These are phyloP conservation scores for Eurytoma californica DNA, from an alignment of 2,888 invertebrate species.

Conservation along the genomic window DNA sequence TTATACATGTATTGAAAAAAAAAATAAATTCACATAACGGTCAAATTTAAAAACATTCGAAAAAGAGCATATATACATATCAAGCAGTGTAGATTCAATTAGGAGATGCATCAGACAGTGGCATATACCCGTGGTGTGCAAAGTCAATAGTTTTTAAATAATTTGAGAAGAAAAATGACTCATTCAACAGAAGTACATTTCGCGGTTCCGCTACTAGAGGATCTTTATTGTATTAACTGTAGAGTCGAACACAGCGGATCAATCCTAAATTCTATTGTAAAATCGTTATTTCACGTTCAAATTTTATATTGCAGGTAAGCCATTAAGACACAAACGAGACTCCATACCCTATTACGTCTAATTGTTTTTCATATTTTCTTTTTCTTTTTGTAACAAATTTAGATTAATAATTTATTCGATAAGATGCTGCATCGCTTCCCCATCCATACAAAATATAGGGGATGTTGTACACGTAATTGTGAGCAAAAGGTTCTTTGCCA, in stretches of 20 bases:
- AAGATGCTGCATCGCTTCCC: constrained; percentile 64
- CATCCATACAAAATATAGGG: constrained; percentile 62
- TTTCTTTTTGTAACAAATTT: constrained; percentile 53
- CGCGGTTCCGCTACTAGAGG: constrained; percentile 57
- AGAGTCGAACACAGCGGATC: constrained; percentile 62
- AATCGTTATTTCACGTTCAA: constrained; percentile 67
- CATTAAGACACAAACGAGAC: too few relatives aligned
- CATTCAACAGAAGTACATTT: constrained; percentile 50
- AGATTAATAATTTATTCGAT: constrained; percentile 63
- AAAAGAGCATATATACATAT: neutral
- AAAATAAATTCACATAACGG: neutral
- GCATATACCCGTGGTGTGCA: too few relatives aligned
- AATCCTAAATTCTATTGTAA: constrained; percentile 62
- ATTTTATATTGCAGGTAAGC: constrained; percentile 69
- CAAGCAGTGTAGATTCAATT: too few relatives aligned
- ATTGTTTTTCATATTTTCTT: neutral
- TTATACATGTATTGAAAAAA: too few relatives aligned
- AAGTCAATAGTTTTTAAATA: neutral
- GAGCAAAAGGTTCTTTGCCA: constrained; percentile 57
- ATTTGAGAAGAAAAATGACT: constrained; percentile 47
- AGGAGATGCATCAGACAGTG: neutral
- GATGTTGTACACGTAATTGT: constrained; percentile 64
- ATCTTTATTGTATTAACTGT: constrained; percentile 64
- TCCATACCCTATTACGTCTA: too few relatives aligned
- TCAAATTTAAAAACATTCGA: constrained; percentile 18